Evolutionary conservation across 2,113 vertebrate species (phyloP), one percentile per base, ranked within the genome.

Genomic region (Corythornis vintsioides): DNA sequence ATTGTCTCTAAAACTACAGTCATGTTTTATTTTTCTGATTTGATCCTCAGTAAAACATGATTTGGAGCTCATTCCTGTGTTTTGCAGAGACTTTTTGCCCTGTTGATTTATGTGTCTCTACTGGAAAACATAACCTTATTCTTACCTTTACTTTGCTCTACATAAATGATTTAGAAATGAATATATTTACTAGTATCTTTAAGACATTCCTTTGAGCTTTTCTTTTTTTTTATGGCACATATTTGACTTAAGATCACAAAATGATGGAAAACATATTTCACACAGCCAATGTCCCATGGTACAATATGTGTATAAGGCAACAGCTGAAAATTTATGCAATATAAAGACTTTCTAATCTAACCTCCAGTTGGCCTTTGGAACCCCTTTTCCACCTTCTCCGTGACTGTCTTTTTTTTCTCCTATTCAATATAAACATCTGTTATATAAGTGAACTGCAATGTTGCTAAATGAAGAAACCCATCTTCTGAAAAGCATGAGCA

Each of bases 81-180:
- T 94, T 86, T 74, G 21, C 25, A 83, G 57, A 83, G 66, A 47
- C 19, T 55, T 78, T 74, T 80, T 70, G 29, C 74, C 35, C 43
- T 80, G 48, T 88, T 96, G 65, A 92, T 95, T 97, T 96, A 91
- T 90, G 42, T 73, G n/a, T 81, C 84, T 85, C 83, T 73, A 65
- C 79, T 94, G 53, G 82, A 97, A 96, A 84, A 74, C 70, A 90
- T 18, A 76, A 55, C 52, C 65, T 60, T 60, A 52, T 48, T 83
- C 70, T 90, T 86, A 57, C 90, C 85, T 80, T 95, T 83, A 33
- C 28, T 79, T 89, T 85, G 59, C 67, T 95, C 74, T 84, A 48
- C 90, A 78, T 83, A 96, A 97, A 95, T 91, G 38, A 80, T 38
- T 35, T 60, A 84, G 67, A 88, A 85, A 95, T 83, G 69, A 89